phyloP scores from a whole-genome alignment of 1,140 invertebrate genomes.

The Tetramorium parvispinum region DNA sequence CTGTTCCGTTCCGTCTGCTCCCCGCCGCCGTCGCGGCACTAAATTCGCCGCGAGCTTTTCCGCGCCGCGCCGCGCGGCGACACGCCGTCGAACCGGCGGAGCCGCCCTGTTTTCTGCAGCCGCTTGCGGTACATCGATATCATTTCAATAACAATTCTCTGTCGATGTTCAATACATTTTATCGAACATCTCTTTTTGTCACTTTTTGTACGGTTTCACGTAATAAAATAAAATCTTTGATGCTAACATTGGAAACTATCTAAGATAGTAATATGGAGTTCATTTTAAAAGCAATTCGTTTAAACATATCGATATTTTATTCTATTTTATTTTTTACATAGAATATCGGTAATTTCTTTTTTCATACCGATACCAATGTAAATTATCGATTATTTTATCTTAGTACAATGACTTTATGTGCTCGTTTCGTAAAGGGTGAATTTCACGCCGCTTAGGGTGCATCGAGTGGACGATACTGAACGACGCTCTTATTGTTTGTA shows the following conservation, averaged over 20 bases:
- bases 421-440: not conserved
- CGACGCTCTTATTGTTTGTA: not conserved
- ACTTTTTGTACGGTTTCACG: not conserved
- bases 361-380: not conserved
- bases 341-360: not conserved
- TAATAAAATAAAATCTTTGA: not conserved
- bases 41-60: slow-evolving; percentile 51
- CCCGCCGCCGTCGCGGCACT: slow-evolving; percentile 15
- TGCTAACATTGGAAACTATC: not conserved
- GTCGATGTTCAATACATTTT: not conserved
- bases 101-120: not conserved
- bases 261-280: not conserved
- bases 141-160: not conserved
- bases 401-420: not conserved
- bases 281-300: not conserved
- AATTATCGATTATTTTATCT: not conserved
- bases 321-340: not conserved
- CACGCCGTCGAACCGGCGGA: not conserved
- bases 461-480: not conserved
- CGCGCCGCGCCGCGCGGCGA: slow-evolving; percentile 8
- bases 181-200: not conserved
- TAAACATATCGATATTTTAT: not conserved
- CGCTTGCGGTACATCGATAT: not conserved
- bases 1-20: slow-evolving; percentile 8
- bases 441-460: not conserved